Conservation (phyloP, 2,888 invertebrate species). For the Morpho achilles region DNA sequence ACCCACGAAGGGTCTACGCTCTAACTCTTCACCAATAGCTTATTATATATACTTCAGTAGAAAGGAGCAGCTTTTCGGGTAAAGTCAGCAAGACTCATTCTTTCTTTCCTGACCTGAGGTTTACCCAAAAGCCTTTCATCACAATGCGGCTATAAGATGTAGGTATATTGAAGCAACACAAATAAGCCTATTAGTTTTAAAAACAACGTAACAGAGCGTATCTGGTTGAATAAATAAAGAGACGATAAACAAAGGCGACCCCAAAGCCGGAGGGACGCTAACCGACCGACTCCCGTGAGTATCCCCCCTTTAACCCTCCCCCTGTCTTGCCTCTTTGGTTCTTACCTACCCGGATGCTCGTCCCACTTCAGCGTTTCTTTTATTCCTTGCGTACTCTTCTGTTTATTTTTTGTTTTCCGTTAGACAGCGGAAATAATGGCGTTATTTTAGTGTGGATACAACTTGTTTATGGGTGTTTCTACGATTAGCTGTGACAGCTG, state of each 20-base stretch:
- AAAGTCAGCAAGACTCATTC: too few relatives aligned
- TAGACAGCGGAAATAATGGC: conserved; percentile 71
- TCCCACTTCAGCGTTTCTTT: conserved; percentile 74
- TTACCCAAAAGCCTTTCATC: not conserved
- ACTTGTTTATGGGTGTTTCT: too few relatives aligned
- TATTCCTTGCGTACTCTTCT: conserved; percentile 72
- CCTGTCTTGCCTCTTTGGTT: conserved; percentile 34
- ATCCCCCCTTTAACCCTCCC: conserved; percentile 30
- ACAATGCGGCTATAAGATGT: not conserved
- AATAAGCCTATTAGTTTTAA: conserved; percentile 35
- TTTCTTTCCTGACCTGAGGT: too few relatives aligned
- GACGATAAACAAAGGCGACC: conserved; percentile 63
- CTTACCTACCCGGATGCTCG: conserved; percentile 61
- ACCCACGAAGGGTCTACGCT: too few relatives aligned
- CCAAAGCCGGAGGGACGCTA: conserved; percentile 47
- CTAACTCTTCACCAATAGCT: not conserved
- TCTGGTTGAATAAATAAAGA: conserved; percentile 57
- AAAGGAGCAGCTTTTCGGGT: too few relatives aligned
- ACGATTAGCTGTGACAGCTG: too few relatives aligned
- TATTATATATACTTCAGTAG: not conserved
- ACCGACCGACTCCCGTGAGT: conserved; percentile 39
- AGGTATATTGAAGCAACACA: conserved; percentile 25
- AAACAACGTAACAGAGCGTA: conserved; percentile 39
- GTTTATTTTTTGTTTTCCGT: conserved; percentile 77
- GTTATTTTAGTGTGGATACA: conserved; percentile 49